Conservation (phyloP, 2,888 invertebrate species). For the Drosophila mayaguana region DNA sequence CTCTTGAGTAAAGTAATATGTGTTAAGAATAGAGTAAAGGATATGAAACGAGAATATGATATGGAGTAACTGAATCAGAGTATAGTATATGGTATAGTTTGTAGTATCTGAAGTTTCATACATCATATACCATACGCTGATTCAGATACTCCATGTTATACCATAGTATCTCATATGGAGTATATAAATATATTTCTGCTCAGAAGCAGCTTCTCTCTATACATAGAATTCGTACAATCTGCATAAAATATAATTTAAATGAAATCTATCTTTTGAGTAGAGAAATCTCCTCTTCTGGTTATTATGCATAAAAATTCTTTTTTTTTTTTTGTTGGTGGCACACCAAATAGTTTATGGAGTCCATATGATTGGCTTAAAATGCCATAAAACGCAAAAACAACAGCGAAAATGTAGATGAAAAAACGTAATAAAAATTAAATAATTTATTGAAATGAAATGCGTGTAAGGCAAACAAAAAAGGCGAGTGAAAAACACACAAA, state of each 20-base stretch:
- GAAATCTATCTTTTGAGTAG: not conserved
- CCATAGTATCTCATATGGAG: no score
- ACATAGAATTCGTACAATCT: not conserved
- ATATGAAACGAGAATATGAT: no score
- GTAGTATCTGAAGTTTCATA: no score
- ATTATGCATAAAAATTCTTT: not conserved
- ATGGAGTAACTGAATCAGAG: no score
- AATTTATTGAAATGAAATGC: constrained; percentile 71
- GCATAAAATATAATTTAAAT: not conserved
- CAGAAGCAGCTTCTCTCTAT: not conserved
- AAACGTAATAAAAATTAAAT: constrained; percentile 58
- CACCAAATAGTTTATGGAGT: constrained; percentile 49
- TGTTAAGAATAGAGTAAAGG: no score
- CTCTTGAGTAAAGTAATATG: no score
- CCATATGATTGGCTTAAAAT: constrained; percentile 59
- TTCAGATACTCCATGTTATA: no score
- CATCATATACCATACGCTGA: no score
- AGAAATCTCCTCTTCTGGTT: not conserved
- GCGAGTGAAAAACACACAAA: constrained; percentile 13
- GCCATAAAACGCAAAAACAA: constrained; percentile 49
- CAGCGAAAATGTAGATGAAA: constrained; percentile 5
- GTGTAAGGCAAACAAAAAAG: constrained; percentile 42
- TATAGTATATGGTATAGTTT: no score
- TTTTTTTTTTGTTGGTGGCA: not conserved
- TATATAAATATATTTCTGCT: no score